These are phyloP conservation scores for Hydrolagus affinis DNA, from an alignment of 2,113 vertebrate genomes.

Conservation along the genomic window DNA sequence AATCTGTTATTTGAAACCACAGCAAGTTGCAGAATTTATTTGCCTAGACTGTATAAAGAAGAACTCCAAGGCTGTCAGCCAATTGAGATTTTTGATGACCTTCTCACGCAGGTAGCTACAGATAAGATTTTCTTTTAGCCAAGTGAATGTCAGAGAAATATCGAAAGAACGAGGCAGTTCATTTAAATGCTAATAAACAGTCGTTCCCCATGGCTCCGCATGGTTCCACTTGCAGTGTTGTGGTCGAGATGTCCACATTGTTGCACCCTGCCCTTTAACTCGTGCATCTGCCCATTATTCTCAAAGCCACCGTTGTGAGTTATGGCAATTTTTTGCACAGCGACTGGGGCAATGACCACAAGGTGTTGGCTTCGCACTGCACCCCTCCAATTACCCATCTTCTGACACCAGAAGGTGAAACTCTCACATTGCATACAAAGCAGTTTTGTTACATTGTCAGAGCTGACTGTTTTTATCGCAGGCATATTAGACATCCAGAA, in stretches of 20 bases:
- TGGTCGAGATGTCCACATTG: neutral
- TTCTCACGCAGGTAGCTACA: neutral
- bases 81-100: constrained; percentile 6
- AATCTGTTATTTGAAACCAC: neutral
- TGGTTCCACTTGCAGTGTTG: neutral
- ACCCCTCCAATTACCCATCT: neutral
- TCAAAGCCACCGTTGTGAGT: too few species aligned
- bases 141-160: constrained; percentile 19
- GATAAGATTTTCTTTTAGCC: constrained; percentile 9
- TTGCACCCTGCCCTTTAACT: neutral
- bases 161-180: constrained; percentile 13
- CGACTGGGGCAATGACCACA: neutral
- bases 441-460: neutral
- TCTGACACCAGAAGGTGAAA: neutral
- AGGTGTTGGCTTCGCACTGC: neutral
- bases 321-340: neutral
- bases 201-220: too few species aligned
- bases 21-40: constrained; percentile 20
- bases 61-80: constrained; percentile 1
- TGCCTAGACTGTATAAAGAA: neutral
- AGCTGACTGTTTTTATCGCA: neutral
- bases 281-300: neutral
- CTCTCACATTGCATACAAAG: neutral
- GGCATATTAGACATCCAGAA: neutral
- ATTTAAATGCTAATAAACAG: constrained; percentile 21